Evolutionary conservation across 2,888 invertebrate genomes (phyloP), one percentile per base, ranked within the genome.

Genomic region (Nymphalis urticae): DNA sequence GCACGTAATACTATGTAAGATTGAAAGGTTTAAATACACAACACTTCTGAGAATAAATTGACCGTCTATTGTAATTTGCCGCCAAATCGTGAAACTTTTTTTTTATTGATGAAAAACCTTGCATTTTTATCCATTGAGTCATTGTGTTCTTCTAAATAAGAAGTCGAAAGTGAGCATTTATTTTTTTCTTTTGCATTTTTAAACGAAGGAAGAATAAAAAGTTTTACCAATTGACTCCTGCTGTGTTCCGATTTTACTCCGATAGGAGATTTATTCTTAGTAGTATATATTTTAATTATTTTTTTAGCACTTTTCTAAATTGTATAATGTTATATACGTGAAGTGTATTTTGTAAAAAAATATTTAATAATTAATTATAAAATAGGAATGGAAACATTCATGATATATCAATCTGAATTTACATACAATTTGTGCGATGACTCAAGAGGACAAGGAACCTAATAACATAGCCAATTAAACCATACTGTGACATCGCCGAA

Each of bases 81-180:
- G 51, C 47, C 56, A 72, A 62, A 66, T 62, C 66, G 66, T 65
- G 67, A 62, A 50, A 69, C 59, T 69, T 67, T 64, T 69, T 72
- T 69, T 72, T 72, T 69, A n/a, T 72, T 69, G 64, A 60, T 48
- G 53, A 61, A 66, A 69, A 59, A 51, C 56, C 65, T 50, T 47
- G 66, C 65, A 71, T 71, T 69, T 66, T 69, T 71, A 51, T 42
- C 60, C 58, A 50, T 64, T 58, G 63, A 69, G 63, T 71, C 71
- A 66, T 59, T 56, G 42, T 32, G 51, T 58, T 6, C 19, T 47
- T 19, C 53, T 19, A 19, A 47, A 10, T 10, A 60, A 42, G 17
- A 19, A 21, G 5, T 32, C 6, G 42, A 56, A 8, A 17, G 17
- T 32, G 8, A 17, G 8, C 2, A 32, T n/a, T 24, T 53, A 27